Evolutionary conservation across 1,140 invertebrate genomes (phyloP).

Genomic region (Chironomus striatipennis): DNA sequence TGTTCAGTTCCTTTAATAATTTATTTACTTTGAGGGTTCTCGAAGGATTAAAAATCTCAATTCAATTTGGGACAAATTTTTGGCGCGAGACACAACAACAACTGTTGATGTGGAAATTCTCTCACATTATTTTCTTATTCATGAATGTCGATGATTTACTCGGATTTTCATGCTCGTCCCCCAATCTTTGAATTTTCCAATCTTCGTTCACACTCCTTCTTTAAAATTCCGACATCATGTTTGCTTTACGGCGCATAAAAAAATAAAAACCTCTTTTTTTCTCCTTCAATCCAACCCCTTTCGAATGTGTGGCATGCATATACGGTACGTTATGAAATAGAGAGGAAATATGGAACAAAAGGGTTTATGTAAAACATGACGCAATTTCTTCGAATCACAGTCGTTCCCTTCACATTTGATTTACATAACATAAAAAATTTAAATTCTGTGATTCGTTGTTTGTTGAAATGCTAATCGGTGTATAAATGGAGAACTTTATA

Average conservation of each 20-base stretch:
- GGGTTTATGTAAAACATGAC: conserved; percentile 17
- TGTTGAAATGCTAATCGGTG: not conserved
- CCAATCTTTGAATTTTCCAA: no score
- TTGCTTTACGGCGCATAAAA: not conserved
- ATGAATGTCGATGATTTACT: no score
- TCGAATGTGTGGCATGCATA: not conserved
- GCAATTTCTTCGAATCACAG: conserved; percentile 16
- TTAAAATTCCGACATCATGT: conserved; percentile 16
- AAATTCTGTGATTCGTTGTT: conserved; percentile 19
- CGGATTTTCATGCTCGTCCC: no score
- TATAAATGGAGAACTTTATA: no score
- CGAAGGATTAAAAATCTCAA: not conserved
- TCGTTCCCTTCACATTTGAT: not conserved
- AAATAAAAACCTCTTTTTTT: not conserved
- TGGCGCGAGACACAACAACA: conserved; percentile 15
- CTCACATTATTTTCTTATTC: not conserved
- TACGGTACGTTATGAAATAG: no score
- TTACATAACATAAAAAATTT: conserved; percentile 23
- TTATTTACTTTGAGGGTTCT: conserved; percentile 20
- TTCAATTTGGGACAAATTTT: conserved; percentile 19
- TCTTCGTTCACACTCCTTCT: not conserved
- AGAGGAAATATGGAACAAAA: no score
- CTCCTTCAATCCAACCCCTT: not conserved
- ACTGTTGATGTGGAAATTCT: not conserved
- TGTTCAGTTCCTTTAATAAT: no score